Base-by-base conservation (phyloP, 2,113 vertebrate genomes). In the Jaculus jaculus region DNA sequence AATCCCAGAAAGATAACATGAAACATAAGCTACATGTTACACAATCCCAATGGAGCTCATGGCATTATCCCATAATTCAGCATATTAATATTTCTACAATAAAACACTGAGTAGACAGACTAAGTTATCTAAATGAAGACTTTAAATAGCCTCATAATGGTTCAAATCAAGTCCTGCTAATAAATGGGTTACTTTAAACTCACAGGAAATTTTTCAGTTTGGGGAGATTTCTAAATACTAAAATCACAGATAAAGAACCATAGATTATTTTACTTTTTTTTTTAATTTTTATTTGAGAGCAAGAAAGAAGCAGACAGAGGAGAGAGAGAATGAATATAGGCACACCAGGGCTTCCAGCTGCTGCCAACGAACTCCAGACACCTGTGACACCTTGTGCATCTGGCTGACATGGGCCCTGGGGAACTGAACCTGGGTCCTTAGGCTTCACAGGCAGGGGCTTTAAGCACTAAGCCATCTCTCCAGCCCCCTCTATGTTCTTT, bases 221-320 rank as follows among this genome's bases (percentile, higher is more conserved):
- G 89, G 61, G 91, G 72, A 95, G 69, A 24, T 91, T 93, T 85
- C 73, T 90, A 20, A 93, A 92, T 72, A 88, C 79, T 92, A 34
- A 69, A 83, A 86, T 79, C 37, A 69, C 2, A 28, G 21, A 89
- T 84, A 68, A 78, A 51, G 61, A 65, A 39, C 47, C 30, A 78
- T 2, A 72, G 47, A 39, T 26, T 47, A 71, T n/a, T 58, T 84
- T 87, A 54, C 82, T 91, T 87, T 90, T 93, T 84, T n/a, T 34
- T 24, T 81, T 47, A 79, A 47, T 15, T 88, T 1, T 42, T 89
- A 91, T 79, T 95, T 39, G 42, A 47, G 42, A 47, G 42, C 5
- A 8, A 47, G 42, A 5, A 47, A 47, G 42, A 47, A 47, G 13
- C 2, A 54, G 54, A 12, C 54, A 54, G 54, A 51, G 51, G 51